phyloP scores from a whole-genome alignment of 2,797 vertebrate genomes.

The Hydrophis major region DNA sequence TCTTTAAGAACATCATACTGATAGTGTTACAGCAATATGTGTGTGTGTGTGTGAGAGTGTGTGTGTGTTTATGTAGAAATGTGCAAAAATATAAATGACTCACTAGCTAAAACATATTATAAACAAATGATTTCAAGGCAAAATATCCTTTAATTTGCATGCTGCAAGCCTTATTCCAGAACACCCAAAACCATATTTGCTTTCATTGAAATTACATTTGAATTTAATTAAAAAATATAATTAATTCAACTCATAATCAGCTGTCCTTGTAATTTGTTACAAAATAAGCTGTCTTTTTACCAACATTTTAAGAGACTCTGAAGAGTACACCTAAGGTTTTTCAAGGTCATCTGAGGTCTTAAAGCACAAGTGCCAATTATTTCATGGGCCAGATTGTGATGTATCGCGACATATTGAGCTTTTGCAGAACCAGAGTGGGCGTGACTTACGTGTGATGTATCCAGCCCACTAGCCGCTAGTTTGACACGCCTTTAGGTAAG shows the following conservation, averaged over 20 bases:
- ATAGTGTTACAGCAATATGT: not conserved
- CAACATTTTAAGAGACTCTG: not conserved
- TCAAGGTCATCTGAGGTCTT: not conserved
- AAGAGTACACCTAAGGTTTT: not conserved
- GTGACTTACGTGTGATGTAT: not conserved
- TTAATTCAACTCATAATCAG: not conserved
- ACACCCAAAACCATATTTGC: not conserved
- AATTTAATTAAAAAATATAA: not conserved
- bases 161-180: not conserved
- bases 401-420: rapidly evolving
- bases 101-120: not conserved
- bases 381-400: rapidly evolving
- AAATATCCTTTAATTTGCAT: not conserved
- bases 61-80: not conserved
- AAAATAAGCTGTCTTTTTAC: not conserved
- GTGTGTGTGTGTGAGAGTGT: not conserved
- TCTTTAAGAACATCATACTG: slow-evolving; percentile 19
- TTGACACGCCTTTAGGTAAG: not conserved
- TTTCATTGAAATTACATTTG: not conserved
- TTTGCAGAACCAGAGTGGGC: not conserved
- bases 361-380: not conserved
- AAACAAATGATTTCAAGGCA: not conserved
- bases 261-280: not conserved
- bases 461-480: not conserved
- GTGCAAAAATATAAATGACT: not conserved